phyloP scores from a whole-genome alignment of 2,797 vertebrate genomes.

The Setipinna tenuifilis region DNA sequence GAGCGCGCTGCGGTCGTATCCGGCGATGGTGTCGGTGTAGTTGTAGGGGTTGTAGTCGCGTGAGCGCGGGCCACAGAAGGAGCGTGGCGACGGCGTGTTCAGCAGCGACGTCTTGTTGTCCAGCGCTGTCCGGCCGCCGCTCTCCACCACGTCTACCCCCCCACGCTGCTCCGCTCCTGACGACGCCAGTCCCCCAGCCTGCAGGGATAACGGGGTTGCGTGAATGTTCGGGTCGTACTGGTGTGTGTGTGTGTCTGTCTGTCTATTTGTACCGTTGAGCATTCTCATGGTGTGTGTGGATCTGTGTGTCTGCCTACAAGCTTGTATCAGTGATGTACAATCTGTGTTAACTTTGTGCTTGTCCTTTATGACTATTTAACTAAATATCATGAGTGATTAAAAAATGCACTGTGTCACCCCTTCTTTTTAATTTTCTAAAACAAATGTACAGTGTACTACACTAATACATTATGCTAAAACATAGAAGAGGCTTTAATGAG shows the following conservation, averaged over 20 bases:
- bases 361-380: neutral
- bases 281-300: neutral
- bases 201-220: neutral
- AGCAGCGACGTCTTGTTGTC: constrained; percentile 97
- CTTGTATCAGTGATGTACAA: neutral
- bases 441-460: too few species aligned
- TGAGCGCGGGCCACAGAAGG: constrained; percentile 82
- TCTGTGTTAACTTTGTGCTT: neutral
- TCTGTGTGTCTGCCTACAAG: neutral
- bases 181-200: constrained; percentile 76
- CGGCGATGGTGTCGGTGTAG: constrained; percentile 83
- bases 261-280: too few species aligned
- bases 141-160: constrained; percentile 77
- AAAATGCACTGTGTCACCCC: too few species aligned
- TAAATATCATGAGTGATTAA: too few species aligned
- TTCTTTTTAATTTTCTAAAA: too few species aligned
- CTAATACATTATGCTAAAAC: too few species aligned
- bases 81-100: constrained; percentile 87
- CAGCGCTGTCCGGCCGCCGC: constrained; percentile 86
- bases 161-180: constrained; percentile 75
- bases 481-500: too few species aligned
- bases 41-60: constrained; percentile 91
- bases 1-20: constrained; percentile 83
- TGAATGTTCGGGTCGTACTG: too few species aligned
- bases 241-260: too few species aligned